These are phyloP conservation scores for Sinhomidia bicolor DNA, from an alignment of 2,888 invertebrate genomes.

Conservation along the genomic window DNA sequence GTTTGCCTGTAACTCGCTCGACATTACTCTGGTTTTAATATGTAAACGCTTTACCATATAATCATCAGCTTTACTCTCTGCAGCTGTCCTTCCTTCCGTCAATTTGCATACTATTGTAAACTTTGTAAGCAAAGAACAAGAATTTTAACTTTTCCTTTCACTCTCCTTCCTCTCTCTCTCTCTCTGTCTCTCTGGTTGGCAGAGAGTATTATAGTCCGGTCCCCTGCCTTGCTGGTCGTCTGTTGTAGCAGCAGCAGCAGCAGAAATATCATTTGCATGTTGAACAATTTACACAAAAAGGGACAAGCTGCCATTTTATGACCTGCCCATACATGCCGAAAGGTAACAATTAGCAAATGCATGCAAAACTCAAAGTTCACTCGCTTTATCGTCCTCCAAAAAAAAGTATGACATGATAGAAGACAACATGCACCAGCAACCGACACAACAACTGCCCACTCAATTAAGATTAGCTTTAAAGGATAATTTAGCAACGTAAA, in stretches of 20 bases:
- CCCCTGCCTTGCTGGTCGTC: too few species aligned
- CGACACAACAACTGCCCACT: background rate
- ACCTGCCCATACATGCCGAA: conserved; percentile 33
- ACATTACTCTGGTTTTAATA: background rate
- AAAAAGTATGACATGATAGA: conserved; percentile 15
- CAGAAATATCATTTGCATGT: background rate
- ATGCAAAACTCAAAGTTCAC: background rate
- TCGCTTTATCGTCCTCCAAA: background rate
- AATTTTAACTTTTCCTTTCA: conserved; percentile 56
- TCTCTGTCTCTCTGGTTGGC: too few species aligned
- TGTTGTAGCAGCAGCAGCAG: background rate
- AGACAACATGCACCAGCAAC: background rate
- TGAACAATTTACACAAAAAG: background rate
- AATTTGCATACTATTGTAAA: conserved; percentile 39
- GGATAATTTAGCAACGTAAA: background rate
- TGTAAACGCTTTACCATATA: background rate
- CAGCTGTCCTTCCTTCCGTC: background rate
- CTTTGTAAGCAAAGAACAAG: conserved; percentile 1
- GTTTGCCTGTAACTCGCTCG: conserved; percentile 4
- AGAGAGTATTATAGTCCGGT: too few species aligned
- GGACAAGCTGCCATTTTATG: background rate
- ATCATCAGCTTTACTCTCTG: background rate
- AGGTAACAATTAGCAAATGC: conserved; percentile 47
- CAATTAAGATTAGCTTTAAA: conserved; percentile 11
- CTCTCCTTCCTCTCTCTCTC: conserved; percentile 4